A percentile compares a stretch with the other conserved stretches of the same genome.
These are phyloP conservation scores for Drosophila subobscura DNA, from an alignment of 1,140 invertebrate species.

Conservation along the genomic window DNA sequence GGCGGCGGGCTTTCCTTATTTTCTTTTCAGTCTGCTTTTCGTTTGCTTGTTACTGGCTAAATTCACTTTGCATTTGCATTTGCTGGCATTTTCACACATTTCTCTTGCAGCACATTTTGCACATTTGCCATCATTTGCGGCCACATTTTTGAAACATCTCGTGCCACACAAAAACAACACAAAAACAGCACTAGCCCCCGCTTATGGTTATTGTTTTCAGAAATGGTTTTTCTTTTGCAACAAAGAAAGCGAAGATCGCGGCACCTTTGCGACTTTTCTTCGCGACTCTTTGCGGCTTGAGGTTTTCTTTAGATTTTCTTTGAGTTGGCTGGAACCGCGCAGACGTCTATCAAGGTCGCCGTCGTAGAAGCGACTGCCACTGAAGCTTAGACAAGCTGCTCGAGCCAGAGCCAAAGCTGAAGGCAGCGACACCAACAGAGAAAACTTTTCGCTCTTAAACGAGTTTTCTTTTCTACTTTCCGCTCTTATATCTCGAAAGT, in stretches of 20 bases:
- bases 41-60: constrained; percentile 18
- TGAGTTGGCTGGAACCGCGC: constrained; percentile 48
- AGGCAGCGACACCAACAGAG: constrained; percentile 20
- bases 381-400: constrained; percentile 25
- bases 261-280: constrained; percentile 34
- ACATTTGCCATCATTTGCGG: constrained; percentile 52
- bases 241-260: constrained; percentile 52
- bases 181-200: constrained; percentile 14
- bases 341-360: constrained; percentile 83
- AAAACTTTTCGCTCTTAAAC: constrained; percentile 60
- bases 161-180: constrained; percentile 51
- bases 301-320: constrained; percentile 23
- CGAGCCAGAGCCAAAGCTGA: constrained; percentile 47
- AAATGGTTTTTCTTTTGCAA: constrained; percentile 28
- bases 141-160: constrained; percentile 68
- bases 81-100: constrained; percentile 50
- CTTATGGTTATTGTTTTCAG: constrained; percentile 47
- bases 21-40: constrained; percentile 31
- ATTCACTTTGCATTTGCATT: constrained; percentile 45
- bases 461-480: constrained; percentile 52
- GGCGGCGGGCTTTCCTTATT: constrained; percentile 2
- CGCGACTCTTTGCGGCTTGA: constrained; percentile 21
- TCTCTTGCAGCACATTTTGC: constrained; percentile 44
- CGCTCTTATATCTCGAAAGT: constrained; percentile 80
- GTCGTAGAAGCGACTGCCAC: constrained; percentile 78